Conservation (phyloP, 2,797 vertebrate genomes). For the Amniataba percoides region DNA sequence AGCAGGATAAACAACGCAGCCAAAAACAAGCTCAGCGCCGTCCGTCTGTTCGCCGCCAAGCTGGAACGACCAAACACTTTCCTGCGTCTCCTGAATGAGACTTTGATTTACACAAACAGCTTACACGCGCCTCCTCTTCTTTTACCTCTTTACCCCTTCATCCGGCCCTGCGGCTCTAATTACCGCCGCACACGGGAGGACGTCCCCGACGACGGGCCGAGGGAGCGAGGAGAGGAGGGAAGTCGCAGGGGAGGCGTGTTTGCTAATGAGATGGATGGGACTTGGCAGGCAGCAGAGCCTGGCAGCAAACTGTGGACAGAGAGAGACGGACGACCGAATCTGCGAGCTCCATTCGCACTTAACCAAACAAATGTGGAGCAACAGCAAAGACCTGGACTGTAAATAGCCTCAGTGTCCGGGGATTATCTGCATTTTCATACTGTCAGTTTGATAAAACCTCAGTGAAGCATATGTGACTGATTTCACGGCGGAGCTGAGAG, state of each 20-base stretch:
- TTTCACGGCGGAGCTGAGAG: slow-evolving; percentile 20
- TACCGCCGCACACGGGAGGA: slow-evolving; percentile 43
- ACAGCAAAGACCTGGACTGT: slow-evolving; percentile 37
- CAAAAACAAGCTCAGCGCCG: slow-evolving; percentile 4
- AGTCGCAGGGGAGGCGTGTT: slow-evolving; percentile 54
- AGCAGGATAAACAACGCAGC: background rate
- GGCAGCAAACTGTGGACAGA: slow-evolving; percentile 49
- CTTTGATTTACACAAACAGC: slow-evolving; percentile 44
- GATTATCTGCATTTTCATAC: slow-evolving; percentile 45
- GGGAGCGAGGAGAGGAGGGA: background rate
- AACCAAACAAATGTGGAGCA: slow-evolving; percentile 53
- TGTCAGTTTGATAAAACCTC: slow-evolving; percentile 31
- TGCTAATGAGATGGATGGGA: slow-evolving; percentile 68
- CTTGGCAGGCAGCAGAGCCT: slow-evolving; percentile 62
- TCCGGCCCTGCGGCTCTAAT: slow-evolving; percentile 52
- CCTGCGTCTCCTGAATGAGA: slow-evolving; percentile 18
- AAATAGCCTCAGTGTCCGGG: slow-evolving; percentile 42
- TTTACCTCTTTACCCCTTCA: slow-evolving; percentile 30
- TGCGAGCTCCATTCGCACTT: slow-evolving; percentile 32
- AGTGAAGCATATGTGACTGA: slow-evolving; percentile 14
- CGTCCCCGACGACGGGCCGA: slow-evolving; percentile 8
- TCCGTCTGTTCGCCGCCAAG: background rate
- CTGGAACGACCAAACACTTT: slow-evolving; percentile 29
- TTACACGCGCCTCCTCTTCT: slow-evolving; percentile 30
- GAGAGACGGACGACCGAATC: slow-evolving; percentile 33